Base-by-base conservation (phyloP, 1,140 invertebrate species). In the Meloidogyne hapla region DNA sequence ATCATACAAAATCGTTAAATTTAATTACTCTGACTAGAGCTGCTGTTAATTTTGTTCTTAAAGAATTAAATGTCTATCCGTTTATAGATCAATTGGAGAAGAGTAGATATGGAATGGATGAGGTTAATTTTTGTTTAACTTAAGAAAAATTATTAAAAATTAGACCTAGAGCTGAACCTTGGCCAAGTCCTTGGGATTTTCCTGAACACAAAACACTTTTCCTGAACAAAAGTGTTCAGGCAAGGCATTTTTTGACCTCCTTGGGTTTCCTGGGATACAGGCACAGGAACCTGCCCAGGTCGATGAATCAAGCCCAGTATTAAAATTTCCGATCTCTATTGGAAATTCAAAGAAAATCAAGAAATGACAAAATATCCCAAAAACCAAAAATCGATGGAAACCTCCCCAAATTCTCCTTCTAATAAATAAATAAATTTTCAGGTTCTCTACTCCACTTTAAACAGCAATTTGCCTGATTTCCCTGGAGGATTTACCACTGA, bases 61-160 rank as follows among this genome's bases (percentile, higher is more conserved):
- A 74, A 21, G 61, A 82, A 28, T 71, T 81, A 3, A 64, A 62
- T 26, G 13, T 81, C 21, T 28, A 65, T 23, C 10, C 15, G 15
- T 68, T 79, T 18, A 74, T 81, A 23, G 63, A 79, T 9, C 40
- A 69, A 40, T 25, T 81, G 8, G 75, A 81, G 13, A 40, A 69
- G 42, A 69, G 42, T n/a, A 48, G 45, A 40, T 82, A 65, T 28
- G 80, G 80, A 62, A 65, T 82, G 28, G 79, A 80, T 66, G 79
- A 80, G 42, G 66, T 80, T 33, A 33, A 25, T 21, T 76, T 13
- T 69, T n/a, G n/a, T n/a, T n/a, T n/a, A n/a, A n/a, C n/a, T n/a
- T n/a, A n/a, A n/a, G n/a, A n/a, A n/a, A n/a, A n/a, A n/a, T n/a
- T n/a, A n/a, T n/a, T n/a, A n/a, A n/a, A n/a, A n/a, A n/a, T n/a